phyloP scores from a whole-genome alignment of 2,888 invertebrate genomes.

The Dicyrtomina minuta region DNA sequence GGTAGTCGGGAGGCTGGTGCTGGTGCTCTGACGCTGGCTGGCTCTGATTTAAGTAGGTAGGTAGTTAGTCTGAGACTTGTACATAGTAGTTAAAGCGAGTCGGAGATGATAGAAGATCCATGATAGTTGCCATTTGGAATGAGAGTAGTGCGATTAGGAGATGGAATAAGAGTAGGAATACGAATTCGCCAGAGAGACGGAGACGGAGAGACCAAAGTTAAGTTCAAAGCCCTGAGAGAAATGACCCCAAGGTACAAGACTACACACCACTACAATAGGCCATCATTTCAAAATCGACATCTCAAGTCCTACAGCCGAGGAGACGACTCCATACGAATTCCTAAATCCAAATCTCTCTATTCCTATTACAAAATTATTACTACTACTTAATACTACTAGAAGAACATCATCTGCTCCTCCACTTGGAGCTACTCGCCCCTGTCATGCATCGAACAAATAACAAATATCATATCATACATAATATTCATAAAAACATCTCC shows the following conservation, averaged over 20 bases:
- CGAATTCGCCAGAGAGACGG: no score
- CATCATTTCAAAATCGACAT: slow-evolving; percentile 33
- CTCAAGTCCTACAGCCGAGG: slow-evolving; percentile 11
- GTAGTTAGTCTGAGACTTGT: no score
- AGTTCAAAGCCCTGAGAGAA: slow-evolving; percentile 41
- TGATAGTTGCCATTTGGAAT: not conserved
- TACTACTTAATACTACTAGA: no score
- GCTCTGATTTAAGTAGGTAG: no score
- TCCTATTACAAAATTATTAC: not conserved
- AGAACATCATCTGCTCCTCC: no score
- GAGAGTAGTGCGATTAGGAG: not conserved
- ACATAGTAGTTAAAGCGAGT: no score
- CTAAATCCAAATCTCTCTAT: not conserved
- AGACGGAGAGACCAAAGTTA: not conserved
- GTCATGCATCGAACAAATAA: not conserved
- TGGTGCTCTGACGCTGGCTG: no score
- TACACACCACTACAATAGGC: slow-evolving; percentile 19
- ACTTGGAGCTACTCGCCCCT: not conserved
- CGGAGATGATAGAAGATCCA: no score
- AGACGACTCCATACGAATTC: not conserved
- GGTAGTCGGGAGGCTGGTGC: no score
- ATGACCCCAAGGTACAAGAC: slow-evolving; percentile 35
- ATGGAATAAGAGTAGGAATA: not conserved
- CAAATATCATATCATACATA: not conserved
- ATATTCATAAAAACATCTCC: not conserved